phyloP scores from a whole-genome alignment of 1,140 invertebrate species.

The Penaeus japonicus region DNA sequence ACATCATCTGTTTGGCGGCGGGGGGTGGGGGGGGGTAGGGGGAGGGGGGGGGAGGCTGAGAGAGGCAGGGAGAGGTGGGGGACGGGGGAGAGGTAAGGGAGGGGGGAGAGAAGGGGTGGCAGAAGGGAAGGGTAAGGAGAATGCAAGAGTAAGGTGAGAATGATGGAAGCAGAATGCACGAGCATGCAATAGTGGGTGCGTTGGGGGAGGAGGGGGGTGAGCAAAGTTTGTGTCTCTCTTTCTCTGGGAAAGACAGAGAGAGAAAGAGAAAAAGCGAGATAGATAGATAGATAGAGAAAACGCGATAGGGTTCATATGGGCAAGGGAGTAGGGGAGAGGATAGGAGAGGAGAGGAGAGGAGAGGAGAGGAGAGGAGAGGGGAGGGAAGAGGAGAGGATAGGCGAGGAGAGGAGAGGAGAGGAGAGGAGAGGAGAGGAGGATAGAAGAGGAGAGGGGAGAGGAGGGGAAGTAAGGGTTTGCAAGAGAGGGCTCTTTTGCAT shows the following conservation, averaged over 20 bases:
- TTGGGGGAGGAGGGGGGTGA: too few relatives aligned
- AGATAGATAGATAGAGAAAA: background rate
- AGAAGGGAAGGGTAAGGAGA: too few relatives aligned
- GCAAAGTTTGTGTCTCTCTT: too few relatives aligned
- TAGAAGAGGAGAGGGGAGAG: background rate
- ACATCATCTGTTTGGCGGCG: too few relatives aligned
- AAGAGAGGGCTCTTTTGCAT: conserved; percentile 18
- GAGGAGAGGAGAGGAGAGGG: background rate
- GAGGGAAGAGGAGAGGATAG: background rate
- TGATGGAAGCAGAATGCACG: too few relatives aligned
- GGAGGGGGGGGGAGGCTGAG: too few relatives aligned
- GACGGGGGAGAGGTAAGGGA: too few relatives aligned
- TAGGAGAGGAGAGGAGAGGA: background rate
- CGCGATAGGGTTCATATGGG: background rate
- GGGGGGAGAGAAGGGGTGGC: too few relatives aligned
- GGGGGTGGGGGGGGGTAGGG: too few relatives aligned
- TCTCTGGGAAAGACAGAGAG: background rate
- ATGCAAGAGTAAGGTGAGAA: too few relatives aligned
- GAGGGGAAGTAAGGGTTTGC: background rate
- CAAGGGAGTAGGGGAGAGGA: background rate
- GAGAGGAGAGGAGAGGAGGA: background rate
- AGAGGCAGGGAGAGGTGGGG: too few relatives aligned
- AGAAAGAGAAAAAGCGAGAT: background rate
- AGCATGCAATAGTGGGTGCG: too few relatives aligned
- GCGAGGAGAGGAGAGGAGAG: background rate